Base-by-base conservation (phyloP, 1,140 invertebrate species). In the Aethina tumida region DNA sequence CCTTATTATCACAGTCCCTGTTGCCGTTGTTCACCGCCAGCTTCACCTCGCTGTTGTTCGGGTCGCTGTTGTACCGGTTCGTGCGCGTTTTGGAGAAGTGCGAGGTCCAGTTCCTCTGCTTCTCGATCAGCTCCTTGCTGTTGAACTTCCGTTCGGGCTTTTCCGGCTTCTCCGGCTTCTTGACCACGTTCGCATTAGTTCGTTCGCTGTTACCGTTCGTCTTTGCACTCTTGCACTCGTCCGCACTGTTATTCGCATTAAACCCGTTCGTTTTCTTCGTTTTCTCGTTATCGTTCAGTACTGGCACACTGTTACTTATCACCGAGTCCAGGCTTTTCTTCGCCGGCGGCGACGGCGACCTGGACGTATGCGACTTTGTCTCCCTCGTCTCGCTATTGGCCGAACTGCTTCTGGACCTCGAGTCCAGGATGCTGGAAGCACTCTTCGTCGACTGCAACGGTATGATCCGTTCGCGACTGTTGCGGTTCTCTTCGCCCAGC, bases 91-190 rank as follows among this genome's bases (percentile, higher is more conserved):
- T 86, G 14, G 79, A 81, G 56, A 91, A 91, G 61, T 91, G 86
- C 27, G 83, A 82, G 2, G 85, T 89, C 86, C 86, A 91, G 61
- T 91, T 91, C 53, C 80, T 79, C 50, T 89, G 85, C 50, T 89
- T 88, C 59, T 91, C 85, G 24, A 91, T 89, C 8, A 91, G 63
- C 59, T 90, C 85, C 35, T 84, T 79, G 5, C 77, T 81, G 50
- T 87, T 88, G 40, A 88, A 77, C 49, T 84, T 79, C 18, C 82
- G 67, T 56, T 87, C 83, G 1, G 82, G 81, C 60, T 86, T 86
- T 41, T 85, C 81, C 0, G 81, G 80, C 60, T 86, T 85, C 43
- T 85, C 81, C 0, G 81, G 81, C 41, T 71, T 59, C 27, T 53
- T 53, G 51, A 56, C 47, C 18, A 58, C 14, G 10, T 29, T 26